Evolutionary conservation across 1,140 invertebrate genomes (phyloP), one percentile per base, ranked within the genome.

Genomic region (Saccostrea echinata): DNA sequence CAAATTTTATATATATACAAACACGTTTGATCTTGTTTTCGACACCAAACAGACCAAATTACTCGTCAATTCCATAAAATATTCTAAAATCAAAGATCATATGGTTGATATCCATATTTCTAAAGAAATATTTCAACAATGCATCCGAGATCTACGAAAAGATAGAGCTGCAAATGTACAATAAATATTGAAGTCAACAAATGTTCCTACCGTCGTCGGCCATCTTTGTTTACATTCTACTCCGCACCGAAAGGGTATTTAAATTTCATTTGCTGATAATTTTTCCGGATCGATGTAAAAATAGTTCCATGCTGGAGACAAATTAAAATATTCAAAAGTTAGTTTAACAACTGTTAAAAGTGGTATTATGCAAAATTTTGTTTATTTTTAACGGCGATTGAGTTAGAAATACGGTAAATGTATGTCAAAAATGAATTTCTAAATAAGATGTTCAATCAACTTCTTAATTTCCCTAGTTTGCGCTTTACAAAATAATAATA

Each of bases 171-270:
- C 35, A 53, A 81, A 21, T 53, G 13, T 9, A 3, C 18, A 30
- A 86, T 81, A 81, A 53, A 33, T 27, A n/a, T 81, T 55, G 68
- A 53, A 86, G 18, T 18, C 33, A 24, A 27, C 27, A 43, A 84
- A 61, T 80, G 21, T 64, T 24, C 64, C 64, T 88, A 91, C 91
- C 91, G 51, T 92, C 89, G 81, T 91, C 91, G 88, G 91, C 91
- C 91, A 92, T 92, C 84, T 88, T 90, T 92, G 91, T 92, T 92
- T 91, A 91, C 88, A 84, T 64, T 83, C 68, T 55, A 90, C 83
- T 90, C 53, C 85, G 91, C 88, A 91, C 68, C 64, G 71, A 84
- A 35, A 86, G 52, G 18, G 35, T 82, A 30, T n/a, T 12, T 13
- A 18, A 24, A 43, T 85, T 53, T 85, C 30, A 89, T 87, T 89